Conservation (phyloP, 2,113 vertebrate genomes). For the Nyctereutes procyonoides region DNA sequence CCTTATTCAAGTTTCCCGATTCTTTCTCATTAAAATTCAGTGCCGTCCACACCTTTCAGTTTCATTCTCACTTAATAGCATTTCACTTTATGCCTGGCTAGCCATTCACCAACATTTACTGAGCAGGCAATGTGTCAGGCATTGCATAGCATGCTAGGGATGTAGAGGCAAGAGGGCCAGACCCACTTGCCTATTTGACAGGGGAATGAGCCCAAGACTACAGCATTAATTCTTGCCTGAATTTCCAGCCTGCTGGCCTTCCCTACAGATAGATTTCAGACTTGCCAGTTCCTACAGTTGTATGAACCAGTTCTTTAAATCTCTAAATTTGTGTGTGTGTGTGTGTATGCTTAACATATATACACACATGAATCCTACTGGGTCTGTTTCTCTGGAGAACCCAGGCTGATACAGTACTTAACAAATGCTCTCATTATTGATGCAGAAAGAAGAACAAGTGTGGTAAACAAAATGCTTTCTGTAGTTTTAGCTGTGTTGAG, state of each 20-base stretch:
- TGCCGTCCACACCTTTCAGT: neutral
- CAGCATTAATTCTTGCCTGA: neutral
- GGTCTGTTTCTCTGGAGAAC: constrained; percentile 32
- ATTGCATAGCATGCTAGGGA: neutral
- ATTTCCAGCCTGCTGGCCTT: neutral
- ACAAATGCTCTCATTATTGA: neutral
- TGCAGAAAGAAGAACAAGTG: neutral
- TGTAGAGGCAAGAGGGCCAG: neutral
- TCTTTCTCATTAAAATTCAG: neutral
- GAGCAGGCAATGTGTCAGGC: neutral
- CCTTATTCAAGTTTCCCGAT: neutral
- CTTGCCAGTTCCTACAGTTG: neutral
- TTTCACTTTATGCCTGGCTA: constrained; percentile 18
- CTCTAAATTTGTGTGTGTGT: neutral
- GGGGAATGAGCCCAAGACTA: neutral
- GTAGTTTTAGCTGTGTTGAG: neutral
- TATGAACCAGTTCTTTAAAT: neutral
- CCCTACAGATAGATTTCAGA: neutral
- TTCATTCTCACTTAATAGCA: constrained; percentile 6
- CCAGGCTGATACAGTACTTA: neutral
- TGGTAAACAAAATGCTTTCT: neutral
- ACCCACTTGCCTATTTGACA: neutral
- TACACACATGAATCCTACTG: neutral
- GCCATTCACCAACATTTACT: neutral
- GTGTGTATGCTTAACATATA: neutral